Conservation (phyloP, 2,797 vertebrate species). For the Fistularia tabacaria region DNA sequence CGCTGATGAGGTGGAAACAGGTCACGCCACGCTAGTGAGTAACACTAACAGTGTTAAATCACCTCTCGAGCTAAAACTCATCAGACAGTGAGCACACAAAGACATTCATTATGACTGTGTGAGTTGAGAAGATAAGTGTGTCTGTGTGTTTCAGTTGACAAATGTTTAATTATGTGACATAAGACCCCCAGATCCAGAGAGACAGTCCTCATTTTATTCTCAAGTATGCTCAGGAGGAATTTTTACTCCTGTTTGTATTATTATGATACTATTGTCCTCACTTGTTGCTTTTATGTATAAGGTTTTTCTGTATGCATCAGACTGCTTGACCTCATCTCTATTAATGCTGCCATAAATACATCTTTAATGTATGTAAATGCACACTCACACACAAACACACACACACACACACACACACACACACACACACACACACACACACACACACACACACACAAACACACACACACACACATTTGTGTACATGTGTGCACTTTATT, state of each 20-base stretch:
- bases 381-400: background rate
- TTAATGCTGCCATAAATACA: constrained; percentile 39
- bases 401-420: constrained; percentile 10
- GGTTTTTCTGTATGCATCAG: constrained; percentile 17
- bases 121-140: constrained; percentile 42
- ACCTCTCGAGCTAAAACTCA: constrained; percentile 58
- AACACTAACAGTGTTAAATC: constrained; percentile 70
- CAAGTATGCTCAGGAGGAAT: no score
- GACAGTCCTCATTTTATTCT: no score
- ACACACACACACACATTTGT: constrained; percentile 6
- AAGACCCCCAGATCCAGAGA: background rate
- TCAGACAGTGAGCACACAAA: constrained; percentile 42
- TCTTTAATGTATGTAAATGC: constrained; percentile 8
- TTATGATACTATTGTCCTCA: no score
- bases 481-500: constrained; percentile 15
- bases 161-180: constrained; percentile 10
- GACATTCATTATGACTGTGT: constrained; percentile 27
- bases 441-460: constrained; percentile 7
- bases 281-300: constrained; percentile 25
- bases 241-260: background rate
- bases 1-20: constrained; percentile 53
- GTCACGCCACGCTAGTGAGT: constrained; percentile 54
- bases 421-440: constrained; percentile 6
- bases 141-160: constrained; percentile 25
- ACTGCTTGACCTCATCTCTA: constrained; percentile 28